phyloP scores from a whole-genome alignment of 2,888 invertebrate species.

The Trachelus tabidus region DNA sequence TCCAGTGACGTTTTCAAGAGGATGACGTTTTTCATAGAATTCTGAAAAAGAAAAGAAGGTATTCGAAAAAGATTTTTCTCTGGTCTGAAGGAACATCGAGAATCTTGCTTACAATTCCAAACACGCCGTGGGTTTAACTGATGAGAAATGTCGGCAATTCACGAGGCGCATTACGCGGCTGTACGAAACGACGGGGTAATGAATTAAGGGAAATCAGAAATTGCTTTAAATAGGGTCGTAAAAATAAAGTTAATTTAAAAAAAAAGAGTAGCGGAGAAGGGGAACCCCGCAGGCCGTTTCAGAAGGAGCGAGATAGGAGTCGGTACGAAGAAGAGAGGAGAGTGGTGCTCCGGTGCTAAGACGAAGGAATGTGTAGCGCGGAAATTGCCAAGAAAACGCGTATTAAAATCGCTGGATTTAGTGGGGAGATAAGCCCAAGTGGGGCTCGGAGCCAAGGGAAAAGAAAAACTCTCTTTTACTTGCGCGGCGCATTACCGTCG shows the following conservation, averaged over 20 bases:
- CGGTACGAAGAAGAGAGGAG: constrained; percentile 27
- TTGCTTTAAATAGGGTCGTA: constrained; percentile 63
- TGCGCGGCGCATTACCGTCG: constrained; percentile 54
- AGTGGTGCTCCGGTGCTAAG: constrained; percentile 45
- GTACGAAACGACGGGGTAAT: constrained; percentile 57
- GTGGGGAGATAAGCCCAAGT: constrained; percentile 68
- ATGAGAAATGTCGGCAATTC: constrained; percentile 40
- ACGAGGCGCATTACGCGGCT: constrained; percentile 53
- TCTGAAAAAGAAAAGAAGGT: background rate
- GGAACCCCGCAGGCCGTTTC: constrained; percentile 21
- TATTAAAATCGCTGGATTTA: constrained; percentile 72
- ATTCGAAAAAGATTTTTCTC: background rate
- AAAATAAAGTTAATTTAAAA: constrained; percentile 59
- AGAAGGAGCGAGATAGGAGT: constrained; percentile 24
- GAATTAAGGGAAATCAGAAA: constrained; percentile 66
- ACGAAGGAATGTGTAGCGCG: constrained; percentile 58
- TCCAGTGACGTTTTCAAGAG: background rate
- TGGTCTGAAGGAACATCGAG: background rate
- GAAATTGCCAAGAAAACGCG: constrained; percentile 68
- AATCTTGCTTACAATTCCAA: constrained; percentile 19
- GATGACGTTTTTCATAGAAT: background rate
- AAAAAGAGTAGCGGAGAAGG: constrained; percentile 22
- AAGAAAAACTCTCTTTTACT: constrained; percentile 60
- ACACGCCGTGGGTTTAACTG: constrained; percentile 29
- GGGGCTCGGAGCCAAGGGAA: constrained; percentile 46